phyloP scores from a whole-genome alignment of 2,797 vertebrate genomes.

The Luscinia megarhynchos region DNA sequence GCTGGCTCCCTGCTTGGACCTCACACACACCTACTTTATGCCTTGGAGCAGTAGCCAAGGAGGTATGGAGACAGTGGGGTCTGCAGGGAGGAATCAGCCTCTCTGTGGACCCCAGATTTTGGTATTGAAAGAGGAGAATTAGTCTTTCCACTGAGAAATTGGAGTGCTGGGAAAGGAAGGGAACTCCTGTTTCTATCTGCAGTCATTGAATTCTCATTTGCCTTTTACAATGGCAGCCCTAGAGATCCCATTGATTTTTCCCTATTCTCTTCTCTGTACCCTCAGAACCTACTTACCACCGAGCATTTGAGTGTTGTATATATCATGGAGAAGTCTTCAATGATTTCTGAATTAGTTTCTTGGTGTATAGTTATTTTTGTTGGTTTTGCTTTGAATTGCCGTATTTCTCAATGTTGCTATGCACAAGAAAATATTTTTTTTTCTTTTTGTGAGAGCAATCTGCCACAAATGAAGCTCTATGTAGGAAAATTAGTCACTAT shows the following conservation, averaged over 20 bases:
- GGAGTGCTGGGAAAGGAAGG: neutral
- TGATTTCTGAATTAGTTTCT: neutral
- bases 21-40: neutral
- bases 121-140: neutral
- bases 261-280: neutral
- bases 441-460: neutral
- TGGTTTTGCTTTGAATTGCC: neutral
- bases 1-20: neutral
- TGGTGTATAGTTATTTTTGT: neutral
- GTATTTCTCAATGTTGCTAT: neutral
- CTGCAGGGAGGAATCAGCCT: neutral
- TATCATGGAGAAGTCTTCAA: neutral
- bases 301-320: neutral
- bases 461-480: neutral
- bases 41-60: neutral
- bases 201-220: neutral
- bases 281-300: neutral
- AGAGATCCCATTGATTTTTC: neutral
- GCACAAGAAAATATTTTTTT: neutral
- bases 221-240: neutral
- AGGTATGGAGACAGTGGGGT: neutral
- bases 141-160: neutral
- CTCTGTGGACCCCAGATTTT: neutral
- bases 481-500: neutral
- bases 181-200: neutral